Percentiles rank a stretch among this genome's conserved stretches.
phyloP scores from a whole-genome alignment of 2,797 vertebrate species.

The Poeciliopsis turneri region DNA sequence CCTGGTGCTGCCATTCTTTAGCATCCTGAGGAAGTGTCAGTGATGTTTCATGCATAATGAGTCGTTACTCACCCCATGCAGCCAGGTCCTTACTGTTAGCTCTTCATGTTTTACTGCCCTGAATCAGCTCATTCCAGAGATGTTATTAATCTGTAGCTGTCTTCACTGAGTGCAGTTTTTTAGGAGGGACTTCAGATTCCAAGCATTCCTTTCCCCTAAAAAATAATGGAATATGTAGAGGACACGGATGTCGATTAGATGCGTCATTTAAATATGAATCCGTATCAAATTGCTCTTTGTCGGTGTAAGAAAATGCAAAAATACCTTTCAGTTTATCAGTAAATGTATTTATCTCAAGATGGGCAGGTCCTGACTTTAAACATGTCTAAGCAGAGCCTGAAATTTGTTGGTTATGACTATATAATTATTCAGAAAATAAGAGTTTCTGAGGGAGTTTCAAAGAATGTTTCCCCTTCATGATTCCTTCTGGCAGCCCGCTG shows the following conservation, averaged over 20 bases:
- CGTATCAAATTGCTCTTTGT: constrained; percentile 13
- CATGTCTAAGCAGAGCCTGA: constrained; percentile 1
- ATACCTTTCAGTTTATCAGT: constrained; percentile 2
- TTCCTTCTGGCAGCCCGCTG: constrained; percentile 17
- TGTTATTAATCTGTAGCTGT: constrained; percentile 74
- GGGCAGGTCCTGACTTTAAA: not conserved
- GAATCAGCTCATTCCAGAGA: constrained; percentile 66
- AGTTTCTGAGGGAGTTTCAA: constrained; percentile 7
- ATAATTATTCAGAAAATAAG: constrained; percentile 13
- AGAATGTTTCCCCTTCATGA: constrained; percentile 6
- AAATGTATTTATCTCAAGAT: not conserved
- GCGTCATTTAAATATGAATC: constrained; percentile 33
- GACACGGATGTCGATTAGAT: constrained; percentile 32
- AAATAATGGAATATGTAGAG: constrained; percentile 37
- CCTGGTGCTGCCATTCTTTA: constrained; percentile 28
- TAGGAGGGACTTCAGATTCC: constrained; percentile 76
- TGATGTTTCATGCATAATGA: constrained; percentile 63
- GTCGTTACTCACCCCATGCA: constrained; percentile 49
- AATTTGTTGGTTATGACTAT: not conserved
- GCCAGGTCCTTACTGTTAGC: constrained; percentile 65
- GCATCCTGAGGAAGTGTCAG: constrained; percentile 47
- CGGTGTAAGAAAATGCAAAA: not conserved
- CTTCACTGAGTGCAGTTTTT: constrained; percentile 68
- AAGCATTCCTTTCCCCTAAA: constrained; percentile 49
- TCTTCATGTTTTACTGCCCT: constrained; percentile 72